A percentile compares a stretch with the other conserved stretches of the same genome.
phyloP scores from a whole-genome alignment of 2,888 invertebrate species.

The Acleris laterana region DNA sequence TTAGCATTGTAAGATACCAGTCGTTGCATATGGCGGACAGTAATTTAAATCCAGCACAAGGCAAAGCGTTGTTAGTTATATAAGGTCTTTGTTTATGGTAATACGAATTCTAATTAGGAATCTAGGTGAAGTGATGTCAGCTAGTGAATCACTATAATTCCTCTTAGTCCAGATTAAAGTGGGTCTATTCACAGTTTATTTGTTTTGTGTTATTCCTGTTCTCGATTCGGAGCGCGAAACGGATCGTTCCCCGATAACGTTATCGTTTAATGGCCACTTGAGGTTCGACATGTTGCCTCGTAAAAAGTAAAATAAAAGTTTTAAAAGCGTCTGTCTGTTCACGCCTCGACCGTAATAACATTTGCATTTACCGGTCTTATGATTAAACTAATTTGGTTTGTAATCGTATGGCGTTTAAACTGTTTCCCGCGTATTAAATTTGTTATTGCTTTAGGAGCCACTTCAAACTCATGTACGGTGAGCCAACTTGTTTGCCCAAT shows the following conservation, averaged over 20 bases:
- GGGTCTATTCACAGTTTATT: background rate
- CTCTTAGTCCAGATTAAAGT: constrained; percentile 2
- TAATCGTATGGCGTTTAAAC: constrained; percentile 13
- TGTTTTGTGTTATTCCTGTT: constrained; percentile 34
- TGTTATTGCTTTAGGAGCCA: background rate
- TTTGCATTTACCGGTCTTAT: constrained; percentile 62
- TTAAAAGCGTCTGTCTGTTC: constrained; percentile 63
- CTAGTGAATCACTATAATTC: constrained; percentile 1
- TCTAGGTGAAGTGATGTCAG: constrained; percentile 15
- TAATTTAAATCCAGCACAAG: constrained; percentile 17
- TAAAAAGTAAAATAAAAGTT: constrained; percentile 58
- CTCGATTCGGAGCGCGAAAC: constrained; percentile 63
- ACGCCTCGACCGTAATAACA: constrained; percentile 63
- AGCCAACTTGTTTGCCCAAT: no score
- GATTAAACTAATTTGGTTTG: constrained; percentile 32
- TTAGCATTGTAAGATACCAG: no score
- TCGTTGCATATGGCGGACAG: no score
- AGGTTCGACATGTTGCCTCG: constrained; percentile 56
- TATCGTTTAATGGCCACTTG: constrained; percentile 74
- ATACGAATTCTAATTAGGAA: constrained; percentile 24
- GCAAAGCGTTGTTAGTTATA: constrained; percentile 17
- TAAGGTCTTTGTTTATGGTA: constrained; percentile 25
- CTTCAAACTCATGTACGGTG: background rate
- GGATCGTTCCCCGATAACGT: constrained; percentile 69
- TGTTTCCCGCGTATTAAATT: constrained; percentile 15